Conservation (phyloP, 2,888 invertebrate genomes). For the Phyllotreta cruciferae region DNA sequence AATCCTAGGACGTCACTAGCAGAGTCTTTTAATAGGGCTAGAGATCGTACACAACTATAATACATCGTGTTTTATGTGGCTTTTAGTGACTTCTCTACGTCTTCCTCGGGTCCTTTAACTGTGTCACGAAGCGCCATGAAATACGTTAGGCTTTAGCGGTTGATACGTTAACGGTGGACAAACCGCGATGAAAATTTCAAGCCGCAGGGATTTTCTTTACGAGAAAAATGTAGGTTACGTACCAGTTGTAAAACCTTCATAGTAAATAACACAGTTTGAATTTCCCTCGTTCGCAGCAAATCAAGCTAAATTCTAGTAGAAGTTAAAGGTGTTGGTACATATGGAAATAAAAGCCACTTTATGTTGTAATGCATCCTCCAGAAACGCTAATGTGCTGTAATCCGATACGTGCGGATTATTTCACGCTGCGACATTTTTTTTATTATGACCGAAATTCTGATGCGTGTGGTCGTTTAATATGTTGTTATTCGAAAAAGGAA, state of each 20-base stretch:
- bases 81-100: constrained; percentile 28
- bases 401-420: constrained; percentile 9
- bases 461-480: constrained; percentile 35
- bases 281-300: background rate
- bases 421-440: constrained; percentile 13
- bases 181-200: constrained; percentile 18
- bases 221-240: background rate
- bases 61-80: constrained; percentile 30
- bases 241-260: background rate
- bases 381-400: background rate
- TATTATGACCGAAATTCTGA: constrained; percentile 11
- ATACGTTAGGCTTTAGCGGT: constrained; percentile 22
- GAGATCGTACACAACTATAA: constrained; percentile 32
- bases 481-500: constrained; percentile 39
- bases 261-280: background rate
- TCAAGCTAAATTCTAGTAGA: too few relatives aligned
- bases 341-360: too few relatives aligned
- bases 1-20: constrained; percentile 30
- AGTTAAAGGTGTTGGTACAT: too few relatives aligned
- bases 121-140: constrained; percentile 25
- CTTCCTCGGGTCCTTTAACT: constrained; percentile 21
- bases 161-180: constrained; percentile 19
- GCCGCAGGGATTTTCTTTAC: background rate
- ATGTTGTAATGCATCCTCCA: too few relatives aligned
- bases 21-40: constrained; percentile 29